Conservation (phyloP, 2,888 invertebrate species). For the Pseudococcus jackbeardsleyi region DNA sequence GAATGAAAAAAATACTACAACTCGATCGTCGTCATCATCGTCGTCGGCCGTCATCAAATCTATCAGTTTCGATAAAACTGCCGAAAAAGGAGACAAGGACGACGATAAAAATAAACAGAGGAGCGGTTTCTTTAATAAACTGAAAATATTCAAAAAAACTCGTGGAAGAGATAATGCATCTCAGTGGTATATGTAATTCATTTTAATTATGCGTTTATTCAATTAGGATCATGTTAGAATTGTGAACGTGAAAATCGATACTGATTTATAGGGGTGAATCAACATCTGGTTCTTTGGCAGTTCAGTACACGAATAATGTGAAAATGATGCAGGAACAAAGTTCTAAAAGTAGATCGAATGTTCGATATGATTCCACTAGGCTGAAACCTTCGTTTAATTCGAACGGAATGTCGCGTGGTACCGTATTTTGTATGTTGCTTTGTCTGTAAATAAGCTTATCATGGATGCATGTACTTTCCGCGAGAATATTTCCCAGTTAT, state of each 20-base stretch:
- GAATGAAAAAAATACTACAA: conserved; percentile 10
- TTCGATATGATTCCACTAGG: neutral
- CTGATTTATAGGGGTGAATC: conserved; percentile 48
- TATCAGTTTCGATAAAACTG: conserved; percentile 91
- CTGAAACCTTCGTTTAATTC: neutral
- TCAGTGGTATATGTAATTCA: conserved; percentile 63
- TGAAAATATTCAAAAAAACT: conserved; percentile 78
- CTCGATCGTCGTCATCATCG: neutral
- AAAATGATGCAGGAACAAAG: conserved; percentile 39
- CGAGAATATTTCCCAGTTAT: no score
- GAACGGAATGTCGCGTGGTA: conserved; percentile 32
- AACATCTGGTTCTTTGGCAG: conserved; percentile 58
- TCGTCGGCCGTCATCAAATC: conserved; percentile 83
- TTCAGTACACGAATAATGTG: conserved; percentile 52
- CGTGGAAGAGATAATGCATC: conserved; percentile 72
- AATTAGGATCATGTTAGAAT: neutral
- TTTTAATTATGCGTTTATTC: neutral
- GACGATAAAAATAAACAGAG: conserved; percentile 75
- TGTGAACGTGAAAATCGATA: neutral
- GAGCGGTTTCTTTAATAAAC: conserved; percentile 80
- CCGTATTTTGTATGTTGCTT: conserved; percentile 42
- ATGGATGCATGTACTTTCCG: neutral
- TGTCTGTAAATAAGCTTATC: neutral
- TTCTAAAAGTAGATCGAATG: neutral
- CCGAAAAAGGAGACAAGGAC: conserved; percentile 73